Evolutionary conservation across 1,140 invertebrate genomes (phyloP), one percentile per base, ranked within the genome.

Genomic region (Sminthurides bifidus): DNA sequence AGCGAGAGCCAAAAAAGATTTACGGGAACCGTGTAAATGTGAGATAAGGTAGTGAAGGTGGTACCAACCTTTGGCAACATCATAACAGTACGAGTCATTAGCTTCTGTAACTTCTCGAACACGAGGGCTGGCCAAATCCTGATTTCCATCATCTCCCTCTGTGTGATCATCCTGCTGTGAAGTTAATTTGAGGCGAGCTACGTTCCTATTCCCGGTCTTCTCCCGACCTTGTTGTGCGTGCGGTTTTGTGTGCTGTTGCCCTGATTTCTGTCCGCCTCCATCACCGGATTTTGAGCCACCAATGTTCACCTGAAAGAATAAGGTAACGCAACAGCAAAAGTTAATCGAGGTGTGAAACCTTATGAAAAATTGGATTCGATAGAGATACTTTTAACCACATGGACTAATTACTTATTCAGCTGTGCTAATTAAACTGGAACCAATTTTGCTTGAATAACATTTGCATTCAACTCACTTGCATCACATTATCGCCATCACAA

Each of bases 91-190:
- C 15, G 65, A 66, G 41, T 63, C 65, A 59, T 65, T 66, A 38
- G 62, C 59, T 33, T 69, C 68, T 29, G 66, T 66, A 14, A 65
- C 48, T 61, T 67, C 68, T 53, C 66, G 51, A 54, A 59, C 63
- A 35, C 65, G 50, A 5, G 67, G 67, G 52, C 67, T 66, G 2
- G 65, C 61, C n/a, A 67, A 30, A 35, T 67, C 66, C 14, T 50
- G 51, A 29, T 65, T 64, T 8, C 57, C 64, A 44, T 66, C 64
- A 35, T 60, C 64, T n/a, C 50, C 61, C 23, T 64, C 60, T 37
- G 52, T 58, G 31, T 49, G n/a, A 76, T 58, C 46, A 77, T 76
- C 67, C 74, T 76, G 14, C 72, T 76, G 23, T 74, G 76, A 41
- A 74, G 76, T n/a, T 75, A 81, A 78, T 17, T 79, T 23, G n/a